Evolutionary conservation across 2,888 invertebrate genomes (phyloP).

Genomic region (Hypselothyrea guttata): DNA sequence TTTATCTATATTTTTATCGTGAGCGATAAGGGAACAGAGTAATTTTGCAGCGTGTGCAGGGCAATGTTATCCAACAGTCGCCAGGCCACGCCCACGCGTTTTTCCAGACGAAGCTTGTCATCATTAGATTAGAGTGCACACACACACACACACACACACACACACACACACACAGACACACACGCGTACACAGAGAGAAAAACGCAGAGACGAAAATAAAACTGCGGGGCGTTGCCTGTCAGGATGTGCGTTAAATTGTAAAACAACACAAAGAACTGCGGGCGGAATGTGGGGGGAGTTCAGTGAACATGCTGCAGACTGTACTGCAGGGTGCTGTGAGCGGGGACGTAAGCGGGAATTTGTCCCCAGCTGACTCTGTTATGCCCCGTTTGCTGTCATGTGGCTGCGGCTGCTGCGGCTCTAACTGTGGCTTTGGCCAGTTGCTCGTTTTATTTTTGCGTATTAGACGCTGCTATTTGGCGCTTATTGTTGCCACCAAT

Average conservation of each 20-base stretch:
- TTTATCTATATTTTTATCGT: no score
- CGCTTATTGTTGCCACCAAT: slow-evolving; percentile 66
- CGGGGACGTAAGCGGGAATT: slow-evolving; percentile 21
- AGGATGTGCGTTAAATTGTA: slow-evolving; percentile 78
- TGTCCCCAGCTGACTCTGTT: slow-evolving; percentile 48
- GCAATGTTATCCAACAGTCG: slow-evolving; percentile 30
- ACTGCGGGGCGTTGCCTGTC: slow-evolving; percentile 67
- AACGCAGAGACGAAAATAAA: slow-evolving; percentile 52
- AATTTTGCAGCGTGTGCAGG: slow-evolving; percentile 57
- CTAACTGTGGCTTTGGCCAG: slow-evolving; percentile 62
- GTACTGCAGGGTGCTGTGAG: no score
- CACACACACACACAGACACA: slow-evolving; percentile 21
- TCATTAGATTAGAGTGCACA: slow-evolving; percentile 72
- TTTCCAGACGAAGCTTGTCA: slow-evolving; percentile 69
- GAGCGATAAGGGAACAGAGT: slow-evolving; percentile 23
- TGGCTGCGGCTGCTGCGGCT: not conserved
- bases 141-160: slow-evolving; percentile 25
- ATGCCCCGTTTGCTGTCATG: slow-evolving; percentile 44
- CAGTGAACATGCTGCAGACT: not conserved
- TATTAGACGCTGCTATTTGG: slow-evolving; percentile 77
- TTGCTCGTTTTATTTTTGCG: slow-evolving; percentile 70
- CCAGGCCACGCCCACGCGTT: slow-evolving; percentile 39
- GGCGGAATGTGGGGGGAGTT: slow-evolving; percentile 19
- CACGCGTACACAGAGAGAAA: slow-evolving; percentile 8
- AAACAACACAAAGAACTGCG: slow-evolving; percentile 58